These are phyloP conservation scores for Drosophila yakuba DNA, from an alignment of 1,140 invertebrate genomes.

Conservation along the genomic window DNA sequence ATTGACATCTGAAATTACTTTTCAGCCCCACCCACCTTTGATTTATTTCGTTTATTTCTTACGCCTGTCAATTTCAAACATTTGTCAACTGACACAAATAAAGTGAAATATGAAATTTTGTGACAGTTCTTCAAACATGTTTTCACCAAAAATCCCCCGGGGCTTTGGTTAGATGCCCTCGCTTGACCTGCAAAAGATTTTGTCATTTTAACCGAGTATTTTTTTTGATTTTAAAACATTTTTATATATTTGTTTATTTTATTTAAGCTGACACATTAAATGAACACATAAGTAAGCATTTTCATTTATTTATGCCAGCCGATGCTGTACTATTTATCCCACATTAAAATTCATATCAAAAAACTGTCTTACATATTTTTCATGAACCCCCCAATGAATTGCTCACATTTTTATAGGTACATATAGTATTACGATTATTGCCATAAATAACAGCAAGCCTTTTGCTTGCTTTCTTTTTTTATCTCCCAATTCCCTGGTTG, in stretches of 20 bases:
- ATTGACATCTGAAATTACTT: background rate
- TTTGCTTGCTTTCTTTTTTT: constrained; percentile 6
- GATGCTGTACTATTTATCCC: background rate
- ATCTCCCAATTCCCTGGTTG: constrained; percentile 15
- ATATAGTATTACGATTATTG: constrained; percentile 17
- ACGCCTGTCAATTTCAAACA: constrained; percentile 68
- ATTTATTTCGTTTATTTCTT: constrained; percentile 22
- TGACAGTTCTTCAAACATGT: constrained; percentile 30
- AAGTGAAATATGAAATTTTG: constrained; percentile 58
- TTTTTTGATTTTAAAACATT: background rate
- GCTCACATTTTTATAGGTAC: constrained; percentile 30
- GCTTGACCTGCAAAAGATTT: constrained; percentile 40
- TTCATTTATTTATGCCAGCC: no score
- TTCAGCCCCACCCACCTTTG: background rate
- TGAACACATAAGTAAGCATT: no score
- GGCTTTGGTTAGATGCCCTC: background rate
- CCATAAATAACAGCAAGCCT: constrained; percentile 67
- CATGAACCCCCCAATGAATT: constrained; percentile 26
- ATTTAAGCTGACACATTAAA: background rate
- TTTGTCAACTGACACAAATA: constrained; percentile 57
- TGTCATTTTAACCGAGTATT: constrained; percentile 3
- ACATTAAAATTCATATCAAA: constrained; percentile 7
- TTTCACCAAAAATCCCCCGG: background rate
- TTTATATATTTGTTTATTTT: background rate
- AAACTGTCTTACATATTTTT: no score